A percentile compares a stretch with the other conserved stretches of the same genome.
phyloP scores from a whole-genome alignment of 2,113 vertebrate species.

The Esox niger region DNA sequence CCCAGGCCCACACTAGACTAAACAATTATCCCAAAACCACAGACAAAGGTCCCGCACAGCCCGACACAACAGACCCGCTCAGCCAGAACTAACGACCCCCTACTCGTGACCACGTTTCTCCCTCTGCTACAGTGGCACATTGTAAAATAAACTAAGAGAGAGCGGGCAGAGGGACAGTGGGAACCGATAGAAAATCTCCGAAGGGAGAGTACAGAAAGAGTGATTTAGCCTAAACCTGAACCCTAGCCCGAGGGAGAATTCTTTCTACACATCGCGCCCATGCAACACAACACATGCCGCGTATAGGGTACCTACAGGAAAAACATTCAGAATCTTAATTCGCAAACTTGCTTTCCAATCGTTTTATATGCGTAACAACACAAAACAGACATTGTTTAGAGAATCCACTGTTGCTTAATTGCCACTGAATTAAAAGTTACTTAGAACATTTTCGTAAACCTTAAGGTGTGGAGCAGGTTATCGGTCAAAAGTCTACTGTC shows the following conservation, averaged over 20 bases:
- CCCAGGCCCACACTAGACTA: constrained; percentile 47
- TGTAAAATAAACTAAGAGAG: constrained; percentile 41
- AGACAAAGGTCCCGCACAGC: constrained; percentile 55
- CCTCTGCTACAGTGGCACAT: constrained; percentile 62
- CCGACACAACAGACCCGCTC: constrained; percentile 60
- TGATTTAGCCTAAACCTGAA: neutral
- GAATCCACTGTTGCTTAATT: too few species aligned
- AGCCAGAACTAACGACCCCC: constrained; percentile 72
- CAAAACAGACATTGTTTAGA: too few species aligned
- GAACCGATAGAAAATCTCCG: neutral
- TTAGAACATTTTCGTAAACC: neutral
- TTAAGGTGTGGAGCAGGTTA: neutral
- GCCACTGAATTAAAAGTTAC: too few species aligned
- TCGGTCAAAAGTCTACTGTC: neutral
- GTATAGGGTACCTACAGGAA: too few species aligned
- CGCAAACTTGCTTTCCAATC: too few species aligned
- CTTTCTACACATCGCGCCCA: too few species aligned
- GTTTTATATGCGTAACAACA: too few species aligned
- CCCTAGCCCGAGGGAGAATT: neutral
- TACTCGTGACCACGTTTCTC: constrained; percentile 63
- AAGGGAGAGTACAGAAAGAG: neutral
- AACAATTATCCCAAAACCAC: constrained; percentile 59
- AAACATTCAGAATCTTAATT: too few species aligned
- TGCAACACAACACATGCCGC: too few species aligned
- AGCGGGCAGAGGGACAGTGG: neutral